These are phyloP conservation scores for Hormaphis cornu DNA, from an alignment of 1,140 invertebrate genomes.

Conservation along the genomic window DNA sequence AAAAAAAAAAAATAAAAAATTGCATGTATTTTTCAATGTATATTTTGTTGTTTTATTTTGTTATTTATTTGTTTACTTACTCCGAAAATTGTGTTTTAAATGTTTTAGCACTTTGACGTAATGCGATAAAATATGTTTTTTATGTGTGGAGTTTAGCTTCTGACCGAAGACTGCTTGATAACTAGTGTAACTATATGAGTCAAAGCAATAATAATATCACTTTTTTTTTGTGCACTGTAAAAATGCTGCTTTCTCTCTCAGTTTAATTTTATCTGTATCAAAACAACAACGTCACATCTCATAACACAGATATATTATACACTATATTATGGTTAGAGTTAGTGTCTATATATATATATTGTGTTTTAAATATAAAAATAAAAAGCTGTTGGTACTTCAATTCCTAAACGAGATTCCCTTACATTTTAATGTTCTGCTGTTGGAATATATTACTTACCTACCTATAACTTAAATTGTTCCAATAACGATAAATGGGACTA, in stretches of 20 bases:
- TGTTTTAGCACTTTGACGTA: background rate
- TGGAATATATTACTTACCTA: no score
- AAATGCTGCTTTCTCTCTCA: background rate
- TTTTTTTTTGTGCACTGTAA: background rate
- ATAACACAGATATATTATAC: background rate
- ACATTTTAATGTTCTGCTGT: no score
- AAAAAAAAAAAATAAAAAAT: no score
- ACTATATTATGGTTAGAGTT: background rate
- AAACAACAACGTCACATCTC: background rate
- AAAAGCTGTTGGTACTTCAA: background rate
- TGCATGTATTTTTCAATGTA: background rate
- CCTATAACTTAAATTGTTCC: no score
- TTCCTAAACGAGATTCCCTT: no score
- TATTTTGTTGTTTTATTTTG: background rate
- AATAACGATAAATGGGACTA: background rate
- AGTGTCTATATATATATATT: background rate
- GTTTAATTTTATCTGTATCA: background rate
- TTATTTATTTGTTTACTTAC: background rate
- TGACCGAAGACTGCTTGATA: background rate
- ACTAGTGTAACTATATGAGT: background rate
- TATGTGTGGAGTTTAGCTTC: constrained; percentile 1
- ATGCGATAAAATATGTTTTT: background rate
- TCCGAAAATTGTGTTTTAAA: background rate
- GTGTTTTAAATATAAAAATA: background rate
- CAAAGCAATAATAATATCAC: constrained; percentile 16